phyloP scores from a whole-genome alignment of 2,113 vertebrate genomes.

The Gymnocephalus cernua region DNA sequence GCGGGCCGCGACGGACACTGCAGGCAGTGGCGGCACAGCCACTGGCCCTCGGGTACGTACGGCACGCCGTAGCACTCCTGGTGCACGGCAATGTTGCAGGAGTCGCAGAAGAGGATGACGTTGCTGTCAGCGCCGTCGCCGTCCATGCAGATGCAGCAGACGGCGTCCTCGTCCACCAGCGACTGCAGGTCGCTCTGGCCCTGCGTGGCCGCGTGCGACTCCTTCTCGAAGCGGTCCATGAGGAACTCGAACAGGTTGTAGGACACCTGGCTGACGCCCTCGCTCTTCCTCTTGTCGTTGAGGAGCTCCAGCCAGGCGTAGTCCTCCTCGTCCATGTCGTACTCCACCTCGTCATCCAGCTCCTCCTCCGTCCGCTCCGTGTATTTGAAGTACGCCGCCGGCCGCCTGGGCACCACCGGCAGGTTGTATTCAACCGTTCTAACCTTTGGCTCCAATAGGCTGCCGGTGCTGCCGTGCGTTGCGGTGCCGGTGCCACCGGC shows the following conservation, averaged over 20 bases:
- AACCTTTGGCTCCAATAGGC: conserved; percentile 91
- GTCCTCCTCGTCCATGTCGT: conserved; percentile 99
- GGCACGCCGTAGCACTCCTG: conserved; percentile 99
- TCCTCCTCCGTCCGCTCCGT: conserved; percentile 94
- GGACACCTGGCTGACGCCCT: conserved; percentile 93
- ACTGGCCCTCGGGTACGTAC: conserved; percentile 97
- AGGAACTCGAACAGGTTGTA: conserved; percentile 97
- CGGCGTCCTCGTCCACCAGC: conserved; percentile 96
- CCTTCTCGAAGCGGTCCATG: conserved; percentile 99
- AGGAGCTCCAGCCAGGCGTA: conserved; percentile 97
- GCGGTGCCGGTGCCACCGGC: conserved; percentile 46
- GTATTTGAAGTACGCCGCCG: conserved; percentile 90
- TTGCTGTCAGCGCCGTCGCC: conserved; percentile 98
- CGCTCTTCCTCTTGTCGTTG: conserved; percentile 93
- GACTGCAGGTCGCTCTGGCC: conserved; percentile 90
- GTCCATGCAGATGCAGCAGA: conserved; percentile 99
- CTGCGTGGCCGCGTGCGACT: conserved; percentile 91
- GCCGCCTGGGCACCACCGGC: conserved; percentile 91
- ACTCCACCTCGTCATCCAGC: conserved; percentile 97
- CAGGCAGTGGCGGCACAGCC: conserved; percentile 96
- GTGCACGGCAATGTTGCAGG: conserved; percentile 98
- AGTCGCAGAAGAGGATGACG: conserved; percentile 97
- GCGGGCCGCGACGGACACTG: conserved; percentile 91
- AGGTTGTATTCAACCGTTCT: conserved; percentile 94
- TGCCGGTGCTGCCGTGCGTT: conserved; percentile 71